These are phyloP conservation scores for Graphium colonna DNA, from an alignment of 2,888 invertebrate species.

Conservation along the genomic window DNA sequence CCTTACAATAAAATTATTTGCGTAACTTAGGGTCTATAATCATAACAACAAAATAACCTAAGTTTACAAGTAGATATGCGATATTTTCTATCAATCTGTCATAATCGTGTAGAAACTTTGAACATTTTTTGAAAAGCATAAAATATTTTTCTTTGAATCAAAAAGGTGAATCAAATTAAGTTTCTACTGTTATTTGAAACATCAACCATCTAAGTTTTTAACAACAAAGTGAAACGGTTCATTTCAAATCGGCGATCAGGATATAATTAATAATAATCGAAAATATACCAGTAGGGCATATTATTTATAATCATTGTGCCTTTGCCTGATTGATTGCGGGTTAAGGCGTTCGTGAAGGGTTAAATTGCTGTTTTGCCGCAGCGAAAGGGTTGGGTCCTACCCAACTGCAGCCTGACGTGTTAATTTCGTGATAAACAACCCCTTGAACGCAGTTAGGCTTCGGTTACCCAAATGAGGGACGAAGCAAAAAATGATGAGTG, in stretches of 20 bases:
- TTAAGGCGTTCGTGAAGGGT: conserved; percentile 46
- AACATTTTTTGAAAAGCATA: no score
- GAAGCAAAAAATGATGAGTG: no score
- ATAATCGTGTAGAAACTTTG: no score
- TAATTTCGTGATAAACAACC: conserved; percentile 63
- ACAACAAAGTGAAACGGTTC: conserved; percentile 15
- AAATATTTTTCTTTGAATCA: no score
- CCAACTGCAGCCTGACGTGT: conserved; percentile 60
- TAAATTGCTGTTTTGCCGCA: conserved; percentile 46
- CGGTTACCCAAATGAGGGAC: conserved; percentile 20
- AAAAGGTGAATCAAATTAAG: no score
- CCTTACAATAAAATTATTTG: conserved; percentile 55
- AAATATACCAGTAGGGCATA: conserved; percentile 42
- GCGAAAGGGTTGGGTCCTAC: conserved; percentile 59
- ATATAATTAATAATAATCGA: conserved; percentile 22
- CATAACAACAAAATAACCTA: no score
- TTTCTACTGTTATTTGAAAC: no score
- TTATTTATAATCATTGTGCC: conserved; percentile 44
- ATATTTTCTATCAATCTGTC: no score
- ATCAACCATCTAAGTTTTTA: background rate
- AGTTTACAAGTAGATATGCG: no score
- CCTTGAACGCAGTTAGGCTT: conserved; percentile 23
- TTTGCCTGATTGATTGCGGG: conserved; percentile 60
- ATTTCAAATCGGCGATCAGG: background rate
- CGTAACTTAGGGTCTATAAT: no score